Percentiles rank a stretch among this genome's conserved stretches.
phyloP scores from a whole-genome alignment of 2,797 vertebrate species.

The Myotis myotis region DNA sequence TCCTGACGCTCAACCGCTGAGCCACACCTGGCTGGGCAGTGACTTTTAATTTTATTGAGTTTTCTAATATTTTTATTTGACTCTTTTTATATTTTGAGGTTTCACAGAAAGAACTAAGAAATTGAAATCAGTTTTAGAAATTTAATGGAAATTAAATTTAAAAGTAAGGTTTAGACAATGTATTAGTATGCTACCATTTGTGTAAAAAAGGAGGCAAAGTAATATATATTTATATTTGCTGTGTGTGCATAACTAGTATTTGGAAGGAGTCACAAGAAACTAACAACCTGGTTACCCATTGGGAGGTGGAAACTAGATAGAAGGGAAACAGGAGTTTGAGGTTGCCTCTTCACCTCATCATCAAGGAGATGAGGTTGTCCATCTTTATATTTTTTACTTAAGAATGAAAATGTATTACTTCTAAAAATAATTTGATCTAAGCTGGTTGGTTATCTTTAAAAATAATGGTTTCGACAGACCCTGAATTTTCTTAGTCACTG shows the following conservation, averaged over 20 bases:
- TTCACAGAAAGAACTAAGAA: neutral
- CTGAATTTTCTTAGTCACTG: neutral
- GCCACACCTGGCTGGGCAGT: too few relatives aligned
- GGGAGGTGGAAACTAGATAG: neutral
- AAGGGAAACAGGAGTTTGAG: neutral
- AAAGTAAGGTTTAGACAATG: neutral
- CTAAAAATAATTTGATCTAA: constrained; percentile 10
- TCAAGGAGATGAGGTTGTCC: too few relatives aligned
- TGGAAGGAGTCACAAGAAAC: neutral
- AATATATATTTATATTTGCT: neutral
- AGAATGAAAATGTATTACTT: neutral
- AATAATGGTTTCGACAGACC: neutral
- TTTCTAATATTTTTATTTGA: neutral
- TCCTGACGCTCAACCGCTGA: too few relatives aligned
- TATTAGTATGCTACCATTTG: neutral
- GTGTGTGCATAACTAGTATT: neutral
- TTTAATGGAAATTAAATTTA: neutral
- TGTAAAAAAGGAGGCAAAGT: neutral
- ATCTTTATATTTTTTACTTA: neutral
- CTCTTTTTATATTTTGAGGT: neutral
- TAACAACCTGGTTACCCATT: neutral
- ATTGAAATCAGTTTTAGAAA: neutral
- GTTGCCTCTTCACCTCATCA: neutral
- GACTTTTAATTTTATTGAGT: neutral
- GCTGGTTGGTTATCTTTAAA: constrained; percentile 17